Evolutionary conservation across 2,888 invertebrate genomes (phyloP).

Genomic region (Hypomecis punctinalis): DNA sequence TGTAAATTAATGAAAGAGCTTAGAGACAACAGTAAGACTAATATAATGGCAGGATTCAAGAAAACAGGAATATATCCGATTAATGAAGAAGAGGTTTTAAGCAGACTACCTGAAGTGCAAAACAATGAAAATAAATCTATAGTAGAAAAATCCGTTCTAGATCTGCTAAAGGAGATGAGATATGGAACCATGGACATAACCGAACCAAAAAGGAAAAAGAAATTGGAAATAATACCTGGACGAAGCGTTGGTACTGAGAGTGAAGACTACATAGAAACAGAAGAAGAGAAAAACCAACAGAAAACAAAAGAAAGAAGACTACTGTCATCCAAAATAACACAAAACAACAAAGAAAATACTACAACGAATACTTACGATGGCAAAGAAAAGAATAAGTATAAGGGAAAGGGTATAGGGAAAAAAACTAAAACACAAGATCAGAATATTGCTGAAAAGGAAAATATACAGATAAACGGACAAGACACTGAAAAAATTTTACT

Average conservation of each 20-base stretch:
- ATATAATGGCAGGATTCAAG: conserved; percentile 35
- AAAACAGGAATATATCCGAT: conserved; percentile 37
- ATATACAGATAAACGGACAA: conserved; percentile 30
- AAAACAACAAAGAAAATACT: conserved; percentile 32
- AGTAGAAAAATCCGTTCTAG: conserved; percentile 19
- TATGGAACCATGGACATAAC: conserved; percentile 24
- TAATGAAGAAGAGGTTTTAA: conserved; percentile 14
- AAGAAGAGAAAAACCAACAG: conserved; percentile 28
- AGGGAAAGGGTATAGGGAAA: conserved; percentile 35
- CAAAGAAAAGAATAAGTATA: conserved; percentile 34
- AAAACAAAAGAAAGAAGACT: conserved; percentile 33
- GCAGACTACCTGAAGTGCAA: conserved; percentile 20
- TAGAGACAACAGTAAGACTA: conserved; percentile 23
- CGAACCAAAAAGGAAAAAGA: conserved; percentile 15
- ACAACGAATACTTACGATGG: conserved; percentile 31
- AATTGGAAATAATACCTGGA: conserved; percentile 20
- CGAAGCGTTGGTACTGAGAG: conserved; percentile 23
- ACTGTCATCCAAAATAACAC: conserved; percentile 22
- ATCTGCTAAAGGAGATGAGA: conserved; percentile 30
- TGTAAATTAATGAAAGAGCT: conserved; percentile 31
- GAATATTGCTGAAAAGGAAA: conserved; percentile 35
- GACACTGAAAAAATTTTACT: conserved; percentile 35
- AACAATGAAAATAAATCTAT: conserved; percentile 8
- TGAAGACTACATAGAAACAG: conserved; percentile 21
- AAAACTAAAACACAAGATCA: conserved; percentile 36